Evolutionary conservation across 2,797 vertebrate species (phyloP), one percentile per base, ranked within the genome.

Genomic region (Hydrocynus forskahlii): DNA sequence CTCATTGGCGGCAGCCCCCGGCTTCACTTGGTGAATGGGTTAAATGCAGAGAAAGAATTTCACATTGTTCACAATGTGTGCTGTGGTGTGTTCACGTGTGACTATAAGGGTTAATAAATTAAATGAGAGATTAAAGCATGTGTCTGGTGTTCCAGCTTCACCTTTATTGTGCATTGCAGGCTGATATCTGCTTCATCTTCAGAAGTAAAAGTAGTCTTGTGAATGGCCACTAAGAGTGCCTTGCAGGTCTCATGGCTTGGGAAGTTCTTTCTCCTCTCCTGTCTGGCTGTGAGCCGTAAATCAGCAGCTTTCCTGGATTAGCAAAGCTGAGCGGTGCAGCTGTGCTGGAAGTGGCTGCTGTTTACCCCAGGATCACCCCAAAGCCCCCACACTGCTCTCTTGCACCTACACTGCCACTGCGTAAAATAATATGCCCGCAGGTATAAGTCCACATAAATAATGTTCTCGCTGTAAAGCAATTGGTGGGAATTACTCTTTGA

Each of bases 341-440:
- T 94, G 93, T 85, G 88, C 88, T 89, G 89, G 89, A 92, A 85
- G 93, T 94, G 92, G 92, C 91, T 91, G 90, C 91, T 91, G 92
- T 94, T 93, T 92, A 92, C 90, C 88, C 85, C 86, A 89, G 85
- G 85, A 82, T 84, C 72, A 81, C 84, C 86, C n/a, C 70, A 79
- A 83, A 75, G 64, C 76, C 63, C 63, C 48, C 67, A 79, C 66
- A 57, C 63, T 62, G 76, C 62, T 59, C 70, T 78, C 48, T 66
- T 68, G 25, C 70, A 75, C 81, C 89, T 92, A 83, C 92, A 88
- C 59, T 73, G 88, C 54, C 63, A 69, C 21, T 19, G 5, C 35
- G 63, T 29, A 74, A 76, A 73, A 78, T 12, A 38, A 66, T 17
- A 68, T 52, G 40, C 76, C 70, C 43, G 0, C 9, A 35, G 70